Conservation (phyloP, 2,888 invertebrate species). For the Thalpophila matura region DNA sequence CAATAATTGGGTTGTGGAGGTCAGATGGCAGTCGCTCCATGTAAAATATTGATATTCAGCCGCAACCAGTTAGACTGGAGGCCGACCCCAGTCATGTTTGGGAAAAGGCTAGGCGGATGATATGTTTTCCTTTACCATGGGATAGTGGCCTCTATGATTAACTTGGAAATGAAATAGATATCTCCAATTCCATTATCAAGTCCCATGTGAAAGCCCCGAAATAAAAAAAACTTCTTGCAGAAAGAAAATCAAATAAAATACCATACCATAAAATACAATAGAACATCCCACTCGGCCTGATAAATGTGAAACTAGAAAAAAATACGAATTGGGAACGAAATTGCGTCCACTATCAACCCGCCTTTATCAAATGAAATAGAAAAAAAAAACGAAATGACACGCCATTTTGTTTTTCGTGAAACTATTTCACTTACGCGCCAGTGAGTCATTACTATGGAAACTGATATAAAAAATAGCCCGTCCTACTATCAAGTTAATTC, state of each 20-base stretch:
- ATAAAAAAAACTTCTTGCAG: background rate
- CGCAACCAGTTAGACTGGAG: too few relatives aligned
- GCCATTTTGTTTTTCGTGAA: constrained; percentile 54
- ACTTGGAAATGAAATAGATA: too few relatives aligned
- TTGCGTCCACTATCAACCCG: constrained; percentile 44
- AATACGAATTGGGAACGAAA: constrained; percentile 39
- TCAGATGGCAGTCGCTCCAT: too few relatives aligned
- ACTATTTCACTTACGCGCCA: constrained; percentile 51
- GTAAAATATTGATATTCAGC: too few relatives aligned
- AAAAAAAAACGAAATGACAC: constrained; percentile 40
- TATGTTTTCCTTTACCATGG: too few relatives aligned
- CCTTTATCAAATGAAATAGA: constrained; percentile 36
- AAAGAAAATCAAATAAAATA: constrained; percentile 9
- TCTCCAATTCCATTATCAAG: background rate
- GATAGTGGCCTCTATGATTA: background rate
- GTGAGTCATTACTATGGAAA: constrained; percentile 48
- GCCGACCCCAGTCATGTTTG: too few relatives aligned
- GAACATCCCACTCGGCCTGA: constrained; percentile 28
- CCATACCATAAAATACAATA: too few relatives aligned
- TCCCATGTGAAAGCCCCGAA: background rate
- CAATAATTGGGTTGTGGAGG: too few relatives aligned
- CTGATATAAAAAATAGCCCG: constrained; percentile 42
- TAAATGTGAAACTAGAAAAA: constrained; percentile 38
- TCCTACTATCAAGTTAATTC: constrained; percentile 51
- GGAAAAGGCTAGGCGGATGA: too few relatives aligned